phyloP scores from a whole-genome alignment of 2,113 vertebrate genomes.

The Alethe castanea region DNA sequence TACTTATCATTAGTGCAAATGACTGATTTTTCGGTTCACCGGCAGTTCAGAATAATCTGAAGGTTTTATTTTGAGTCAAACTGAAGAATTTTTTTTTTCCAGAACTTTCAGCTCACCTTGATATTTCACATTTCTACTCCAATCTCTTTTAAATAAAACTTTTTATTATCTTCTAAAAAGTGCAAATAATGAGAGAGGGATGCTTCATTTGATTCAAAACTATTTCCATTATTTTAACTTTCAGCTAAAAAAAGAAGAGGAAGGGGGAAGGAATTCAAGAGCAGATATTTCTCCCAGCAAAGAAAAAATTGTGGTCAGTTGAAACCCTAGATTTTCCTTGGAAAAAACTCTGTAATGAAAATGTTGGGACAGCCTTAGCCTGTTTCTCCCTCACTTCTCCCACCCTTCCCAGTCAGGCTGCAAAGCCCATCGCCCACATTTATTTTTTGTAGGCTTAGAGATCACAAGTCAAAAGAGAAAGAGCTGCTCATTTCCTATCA shows the following conservation, averaged over 20 bases:
- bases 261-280: not conserved
- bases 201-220: not conserved
- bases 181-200: not conserved
- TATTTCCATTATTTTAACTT: not conserved
- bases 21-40: constrained; percentile 60
- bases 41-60: constrained; percentile 64
- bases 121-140: not conserved
- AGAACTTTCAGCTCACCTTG: constrained; percentile 43
- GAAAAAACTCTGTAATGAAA: not conserved
- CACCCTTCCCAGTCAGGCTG: rapidly evolving
- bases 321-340: not conserved
- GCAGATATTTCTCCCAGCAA: not conserved
- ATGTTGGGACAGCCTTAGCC: not conserved
- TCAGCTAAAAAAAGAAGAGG: not conserved
- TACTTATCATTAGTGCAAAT: constrained; percentile 68
- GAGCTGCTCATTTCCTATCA: not conserved
- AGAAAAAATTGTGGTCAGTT: not conserved
- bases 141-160: not conserved
- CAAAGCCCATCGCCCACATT: not conserved
- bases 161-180: not conserved
- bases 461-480: not conserved
- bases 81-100: not conserved
- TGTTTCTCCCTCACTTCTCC: rapidly evolving
- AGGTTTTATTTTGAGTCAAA: constrained; percentile 63
- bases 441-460: not conserved